A percentile compares a stretch with the other conserved stretches of the same genome.
Conservation (phyloP, 2,888 invertebrate genomes). For the Athalia rosae region DNA sequence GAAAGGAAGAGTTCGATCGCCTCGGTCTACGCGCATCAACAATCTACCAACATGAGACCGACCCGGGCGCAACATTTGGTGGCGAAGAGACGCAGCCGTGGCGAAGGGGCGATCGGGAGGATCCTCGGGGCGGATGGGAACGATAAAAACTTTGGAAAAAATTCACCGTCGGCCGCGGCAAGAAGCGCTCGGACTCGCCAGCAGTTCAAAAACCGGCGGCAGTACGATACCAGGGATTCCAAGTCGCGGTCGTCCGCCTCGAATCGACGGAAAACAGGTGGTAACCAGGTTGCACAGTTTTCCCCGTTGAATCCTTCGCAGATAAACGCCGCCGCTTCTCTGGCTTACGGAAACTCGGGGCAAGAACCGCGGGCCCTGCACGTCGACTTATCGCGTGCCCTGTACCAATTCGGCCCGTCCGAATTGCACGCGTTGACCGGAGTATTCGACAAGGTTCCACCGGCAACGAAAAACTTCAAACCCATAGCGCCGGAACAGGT, state of each 20-base stretch:
- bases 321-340: constrained; percentile 18
- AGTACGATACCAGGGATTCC: neutral
- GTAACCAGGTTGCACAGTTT: neutral
- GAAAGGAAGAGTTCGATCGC: constrained; percentile 15
- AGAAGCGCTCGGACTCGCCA: neutral
- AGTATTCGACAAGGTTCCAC: constrained; percentile 49
- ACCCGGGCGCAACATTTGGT: constrained; percentile 48
- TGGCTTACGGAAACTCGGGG: constrained; percentile 18
- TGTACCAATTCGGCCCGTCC: constrained; percentile 42
- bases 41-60: constrained; percentile 51
- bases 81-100: constrained; percentile 16
- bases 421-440: constrained; percentile 47
- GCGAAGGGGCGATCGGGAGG: neutral
- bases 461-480: constrained; percentile 50
- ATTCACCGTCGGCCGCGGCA: neutral
- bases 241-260: neutral
- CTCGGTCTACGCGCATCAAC: constrained; percentile 49
- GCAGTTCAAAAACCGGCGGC: constrained; percentile 3
- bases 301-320: constrained; percentile 26
- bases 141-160: neutral
- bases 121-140: constrained; percentile 5
- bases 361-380: constrained; percentile 7
- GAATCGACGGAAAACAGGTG: neutral
- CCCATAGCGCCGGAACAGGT: constrained; percentile 53
- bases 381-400: constrained; percentile 28